Percentiles rank a stretch among this genome's conserved stretches.
These are phyloP conservation scores for Lateolabrax maculatus DNA, from an alignment of 2,797 vertebrate species.

Conservation along the genomic window DNA sequence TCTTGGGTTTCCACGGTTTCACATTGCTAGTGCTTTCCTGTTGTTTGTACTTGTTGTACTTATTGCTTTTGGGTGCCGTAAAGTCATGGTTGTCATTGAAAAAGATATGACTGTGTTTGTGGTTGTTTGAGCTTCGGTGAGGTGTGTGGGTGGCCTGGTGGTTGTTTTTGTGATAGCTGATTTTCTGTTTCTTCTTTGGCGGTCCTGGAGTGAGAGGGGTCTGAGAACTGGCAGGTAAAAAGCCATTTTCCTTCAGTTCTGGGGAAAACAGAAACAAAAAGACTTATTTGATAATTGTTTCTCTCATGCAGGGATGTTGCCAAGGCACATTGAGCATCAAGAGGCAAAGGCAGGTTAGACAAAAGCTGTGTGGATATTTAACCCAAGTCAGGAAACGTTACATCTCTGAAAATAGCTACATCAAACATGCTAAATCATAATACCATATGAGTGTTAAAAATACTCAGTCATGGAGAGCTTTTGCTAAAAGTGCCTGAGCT, in stretches of 20 bases:
- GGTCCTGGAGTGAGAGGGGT: conserved; percentile 52
- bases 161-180: conserved; percentile 46
- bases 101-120: conserved; percentile 60
- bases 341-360: not conserved
- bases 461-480: too few species aligned
- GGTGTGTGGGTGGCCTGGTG: conserved; percentile 30
- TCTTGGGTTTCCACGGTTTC: conserved; percentile 78
- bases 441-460: not conserved
- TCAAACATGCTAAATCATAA: not conserved
- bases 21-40: conserved; percentile 26
- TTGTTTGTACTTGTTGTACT: conserved; percentile 31
- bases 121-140: conserved; percentile 25
- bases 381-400: not conserved
- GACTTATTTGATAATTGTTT: not conserved
- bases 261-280: conserved; percentile 25
- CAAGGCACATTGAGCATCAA: not conserved
- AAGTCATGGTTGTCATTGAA: conserved; percentile 47
- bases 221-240: conserved; percentile 17
- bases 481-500: too few species aligned
- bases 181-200: conserved; percentile 79
- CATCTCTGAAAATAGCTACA: not conserved
- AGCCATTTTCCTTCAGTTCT: conserved; percentile 75
- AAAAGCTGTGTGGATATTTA: not conserved
- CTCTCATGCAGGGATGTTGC: not conserved
- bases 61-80: conserved; percentile 37